Conservation (phyloP, 92 coral and sea anemone genomes). For the Galaxea fascicularis region DNA sequence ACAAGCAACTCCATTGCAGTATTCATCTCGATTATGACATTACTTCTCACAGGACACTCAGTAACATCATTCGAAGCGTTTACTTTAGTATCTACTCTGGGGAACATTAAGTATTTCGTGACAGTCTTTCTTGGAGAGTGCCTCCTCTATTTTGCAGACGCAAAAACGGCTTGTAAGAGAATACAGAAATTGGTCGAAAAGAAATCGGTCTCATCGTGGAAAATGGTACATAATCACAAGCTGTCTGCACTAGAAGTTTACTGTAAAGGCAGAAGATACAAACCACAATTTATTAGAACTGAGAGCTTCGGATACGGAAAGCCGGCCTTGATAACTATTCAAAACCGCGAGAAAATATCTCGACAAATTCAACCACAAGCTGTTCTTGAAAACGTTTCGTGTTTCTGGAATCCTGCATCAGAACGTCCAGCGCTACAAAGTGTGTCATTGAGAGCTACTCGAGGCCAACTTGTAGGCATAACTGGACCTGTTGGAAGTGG, state of each 20-base stretch:
- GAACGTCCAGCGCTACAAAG: conserved; percentile 19
- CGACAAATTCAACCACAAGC: not conserved
- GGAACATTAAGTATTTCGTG: conserved; percentile 19
- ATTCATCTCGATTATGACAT: conserved; percentile 19
- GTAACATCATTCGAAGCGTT: conserved; percentile 32
- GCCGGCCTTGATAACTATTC: not conserved
- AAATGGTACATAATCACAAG: not conserved
- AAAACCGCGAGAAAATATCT: not conserved
- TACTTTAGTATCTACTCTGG: conserved; percentile 13
- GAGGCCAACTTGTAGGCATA: conserved; percentile 40
- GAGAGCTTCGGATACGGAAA: conserved; percentile 8
- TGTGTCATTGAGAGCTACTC: conserved; percentile 6
- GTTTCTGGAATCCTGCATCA: conserved; percentile 21
- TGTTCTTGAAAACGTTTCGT: conserved; percentile 3
- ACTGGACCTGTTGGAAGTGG: conserved; percentile 57
- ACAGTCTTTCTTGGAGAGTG: conserved; percentile 13
- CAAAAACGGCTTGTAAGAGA: conserved; percentile 13
- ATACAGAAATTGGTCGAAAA: conserved; percentile 29
- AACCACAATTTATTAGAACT: not conserved
- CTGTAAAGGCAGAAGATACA: conserved; percentile 16
- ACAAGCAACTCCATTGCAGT: conserved; percentile 9
- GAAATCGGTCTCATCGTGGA: not conserved
- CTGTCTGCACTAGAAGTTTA: not conserved
- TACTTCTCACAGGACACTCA: conserved; percentile 7
- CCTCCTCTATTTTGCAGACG: conserved; percentile 12